Evolutionary conservation across 64 coral and sea anemone genomes (phyloP).

Genomic region (Cladopsammia gracilis): DNA sequence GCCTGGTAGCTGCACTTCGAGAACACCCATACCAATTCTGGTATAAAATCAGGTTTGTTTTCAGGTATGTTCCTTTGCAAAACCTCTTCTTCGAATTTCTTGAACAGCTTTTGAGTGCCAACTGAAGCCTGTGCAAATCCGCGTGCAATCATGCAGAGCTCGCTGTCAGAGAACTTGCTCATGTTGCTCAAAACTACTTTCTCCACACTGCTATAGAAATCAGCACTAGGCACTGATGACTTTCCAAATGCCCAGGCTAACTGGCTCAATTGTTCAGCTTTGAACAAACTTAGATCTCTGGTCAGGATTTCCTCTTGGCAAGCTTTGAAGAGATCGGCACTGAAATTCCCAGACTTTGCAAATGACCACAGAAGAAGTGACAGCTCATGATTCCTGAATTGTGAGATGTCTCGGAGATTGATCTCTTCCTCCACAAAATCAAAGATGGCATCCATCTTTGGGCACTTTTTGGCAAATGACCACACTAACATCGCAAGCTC

Average conservation of each 20-base stretch:
- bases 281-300: conserved; percentile 20
- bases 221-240: background rate
- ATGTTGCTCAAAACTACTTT: background rate
- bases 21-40: conserved; percentile 5
- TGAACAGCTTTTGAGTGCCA: background rate
- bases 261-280: conserved; percentile 38
- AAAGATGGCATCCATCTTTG: background rate
- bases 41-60: conserved; percentile 25
- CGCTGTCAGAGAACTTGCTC: background rate
- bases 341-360: conserved; percentile 1
- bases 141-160: conserved; percentile 25
- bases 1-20: conserved; percentile 40
- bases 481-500: conserved; percentile 24
- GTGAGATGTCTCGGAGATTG: background rate
- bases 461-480: conserved; percentile 32
- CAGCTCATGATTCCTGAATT: conserved; percentile 34
- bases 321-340: background rate
- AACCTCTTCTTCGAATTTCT: conserved; percentile 11
- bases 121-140: conserved; percentile 9
- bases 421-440: conserved; percentile 40
- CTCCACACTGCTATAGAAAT: background rate
- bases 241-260: conserved; percentile 26
- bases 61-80: background rate
- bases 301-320: conserved; percentile 21
- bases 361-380: conserved; percentile 28